phyloP scores from a whole-genome alignment of 2,797 vertebrate species.

The Poeciliopsis paucimaculata region DNA sequence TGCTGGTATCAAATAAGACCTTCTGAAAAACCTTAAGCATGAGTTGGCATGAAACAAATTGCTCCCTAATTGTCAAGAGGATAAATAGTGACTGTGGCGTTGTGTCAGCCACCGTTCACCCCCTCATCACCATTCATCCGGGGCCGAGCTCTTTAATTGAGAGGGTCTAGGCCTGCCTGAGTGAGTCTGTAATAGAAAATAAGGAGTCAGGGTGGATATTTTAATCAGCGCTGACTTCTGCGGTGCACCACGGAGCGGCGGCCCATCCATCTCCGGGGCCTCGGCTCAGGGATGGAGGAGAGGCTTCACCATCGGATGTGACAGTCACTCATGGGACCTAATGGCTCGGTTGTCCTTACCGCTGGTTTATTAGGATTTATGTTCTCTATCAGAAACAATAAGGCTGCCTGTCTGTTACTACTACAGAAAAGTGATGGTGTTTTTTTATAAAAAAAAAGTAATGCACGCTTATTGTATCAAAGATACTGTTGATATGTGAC shows the following conservation, averaged over 20 bases:
- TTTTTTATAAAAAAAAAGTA: neutral
- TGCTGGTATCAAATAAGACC: slow-evolving; percentile 67
- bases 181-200: slow-evolving; percentile 80
- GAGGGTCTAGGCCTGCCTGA: slow-evolving; percentile 68
- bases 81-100: slow-evolving; percentile 78
- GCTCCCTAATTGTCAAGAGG: slow-evolving; percentile 79
- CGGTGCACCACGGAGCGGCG: slow-evolving; percentile 66
- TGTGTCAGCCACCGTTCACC: slow-evolving; percentile 73
- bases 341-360: slow-evolving; percentile 50
- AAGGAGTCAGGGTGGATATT: slow-evolving; percentile 78
- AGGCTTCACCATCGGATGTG: slow-evolving; percentile 55
- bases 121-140: slow-evolving; percentile 69
- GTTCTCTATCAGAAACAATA: slow-evolving; percentile 66
- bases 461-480: neutral
- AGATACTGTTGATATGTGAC: neutral
- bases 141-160: slow-evolving; percentile 76
- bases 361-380: slow-evolving; percentile 71
- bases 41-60: slow-evolving; percentile 82
- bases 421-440: neutral
- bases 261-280: slow-evolving; percentile 71
- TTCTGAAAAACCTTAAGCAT: slow-evolving; percentile 73
- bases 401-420: slow-evolving; percentile 32
- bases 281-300: slow-evolving; percentile 62
- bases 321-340: slow-evolving; percentile 63
- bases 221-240: slow-evolving; percentile 83